These are phyloP conservation scores for Periophthalmus modestus DNA, from an alignment of 2,113 vertebrate genomes.

Conservation along the genomic window DNA sequence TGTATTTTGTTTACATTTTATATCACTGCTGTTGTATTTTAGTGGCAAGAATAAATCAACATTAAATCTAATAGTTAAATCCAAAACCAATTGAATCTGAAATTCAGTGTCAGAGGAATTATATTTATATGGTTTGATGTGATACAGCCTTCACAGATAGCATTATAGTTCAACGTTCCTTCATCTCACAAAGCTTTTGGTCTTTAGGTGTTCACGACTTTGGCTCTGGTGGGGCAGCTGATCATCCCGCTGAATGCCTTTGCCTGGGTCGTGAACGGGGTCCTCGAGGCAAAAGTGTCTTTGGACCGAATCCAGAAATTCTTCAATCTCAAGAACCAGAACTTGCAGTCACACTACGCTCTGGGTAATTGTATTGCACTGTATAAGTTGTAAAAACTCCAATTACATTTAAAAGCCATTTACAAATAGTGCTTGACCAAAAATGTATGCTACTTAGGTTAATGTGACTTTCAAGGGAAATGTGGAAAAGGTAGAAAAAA, in stretches of 20 bases:
- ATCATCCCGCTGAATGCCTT: slow-evolving; percentile 92
- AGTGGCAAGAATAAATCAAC: no score
- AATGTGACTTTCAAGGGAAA: no score
- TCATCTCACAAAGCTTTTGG: neutral
- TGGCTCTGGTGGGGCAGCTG: slow-evolving; percentile 92
- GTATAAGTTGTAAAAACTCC: neutral
- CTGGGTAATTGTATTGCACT: slow-evolving; percentile 29
- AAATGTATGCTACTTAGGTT: no score
- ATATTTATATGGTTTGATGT: no score
- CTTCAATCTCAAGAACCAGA: slow-evolving; percentile 84
- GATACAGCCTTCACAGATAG: neutral
- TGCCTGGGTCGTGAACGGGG: slow-evolving; percentile 92
- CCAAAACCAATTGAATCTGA: no score
- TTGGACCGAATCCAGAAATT: slow-evolving; percentile 90
- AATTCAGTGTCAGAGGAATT: neutral
- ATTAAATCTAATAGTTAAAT: no score
- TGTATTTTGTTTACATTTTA: no score
- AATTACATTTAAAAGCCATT: neutral
- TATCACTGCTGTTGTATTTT: no score
- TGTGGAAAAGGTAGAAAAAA: no score
- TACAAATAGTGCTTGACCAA: no score
- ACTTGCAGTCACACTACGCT: slow-evolving; percentile 83
- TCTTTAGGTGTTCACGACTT: slow-evolving; percentile 89
- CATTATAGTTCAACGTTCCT: neutral
- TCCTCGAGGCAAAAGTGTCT: slow-evolving; percentile 94